Evolutionary conservation across 2,888 invertebrate species (phyloP).

Genomic region (Falcaria lacertinaria): DNA sequence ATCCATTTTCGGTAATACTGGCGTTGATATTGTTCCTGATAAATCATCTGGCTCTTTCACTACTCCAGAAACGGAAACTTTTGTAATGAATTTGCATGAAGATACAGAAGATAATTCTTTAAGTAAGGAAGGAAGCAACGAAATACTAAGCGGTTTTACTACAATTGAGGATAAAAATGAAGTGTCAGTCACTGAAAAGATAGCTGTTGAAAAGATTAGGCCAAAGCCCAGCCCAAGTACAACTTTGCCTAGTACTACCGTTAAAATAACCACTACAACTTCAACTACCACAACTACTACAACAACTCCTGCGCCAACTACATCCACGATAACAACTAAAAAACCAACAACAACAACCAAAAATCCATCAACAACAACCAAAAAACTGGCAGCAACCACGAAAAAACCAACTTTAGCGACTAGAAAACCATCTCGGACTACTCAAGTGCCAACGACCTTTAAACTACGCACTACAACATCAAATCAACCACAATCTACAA

Average conservation of each 20-base stretch:
- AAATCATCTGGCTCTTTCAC: conserved; percentile 59
- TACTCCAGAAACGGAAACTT: conserved; percentile 66
- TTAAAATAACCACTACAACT: conserved; percentile 23
- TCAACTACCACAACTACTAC: conserved; percentile 16
- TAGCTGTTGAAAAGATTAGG: conserved; percentile 15
- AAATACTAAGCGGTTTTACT: conserved; percentile 36
- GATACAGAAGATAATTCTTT: conserved; percentile 37
- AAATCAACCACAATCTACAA: conserved; percentile 9
- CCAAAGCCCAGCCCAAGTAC: not conserved
- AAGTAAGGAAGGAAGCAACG: conserved; percentile 50
- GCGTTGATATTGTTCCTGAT: conserved; percentile 80
- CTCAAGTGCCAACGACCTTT: conserved; percentile 14
- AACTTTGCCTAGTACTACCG: conserved; percentile 8
- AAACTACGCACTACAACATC: conserved; percentile 10
- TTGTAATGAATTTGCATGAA: conserved; percentile 41
- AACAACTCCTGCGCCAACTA: conserved; percentile 17
- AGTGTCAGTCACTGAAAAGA: conserved; percentile 23
- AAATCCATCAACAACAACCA: conserved; percentile 6
- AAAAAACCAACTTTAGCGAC: conserved; percentile 18
- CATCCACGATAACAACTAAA: conserved; percentile 15
- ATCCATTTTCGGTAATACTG: conserved; percentile 87
- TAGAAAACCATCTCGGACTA: conserved; percentile 15
- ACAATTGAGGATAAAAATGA: conserved; percentile 23
- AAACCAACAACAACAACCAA: conserved; percentile 12
- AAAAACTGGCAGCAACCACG: conserved; percentile 11